Evolutionary conservation across 2,888 invertebrate species (phyloP).

Genomic region (Lithophane socia): DNA sequence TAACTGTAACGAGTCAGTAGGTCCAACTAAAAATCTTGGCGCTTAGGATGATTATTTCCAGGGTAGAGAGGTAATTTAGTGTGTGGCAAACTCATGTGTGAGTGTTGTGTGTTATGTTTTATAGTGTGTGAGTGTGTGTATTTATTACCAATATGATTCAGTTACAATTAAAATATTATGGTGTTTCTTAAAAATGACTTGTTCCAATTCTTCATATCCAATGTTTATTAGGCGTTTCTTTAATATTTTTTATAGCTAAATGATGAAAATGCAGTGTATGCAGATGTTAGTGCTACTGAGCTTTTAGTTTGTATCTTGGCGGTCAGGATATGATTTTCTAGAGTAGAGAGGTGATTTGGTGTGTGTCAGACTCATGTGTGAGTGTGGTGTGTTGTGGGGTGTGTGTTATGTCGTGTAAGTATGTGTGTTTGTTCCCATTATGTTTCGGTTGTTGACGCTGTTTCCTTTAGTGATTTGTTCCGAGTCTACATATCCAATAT

Average conservation of each 20-base stretch:
- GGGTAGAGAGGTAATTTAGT: not conserved
- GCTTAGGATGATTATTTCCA: not conserved
- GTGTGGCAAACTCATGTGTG: not conserved
- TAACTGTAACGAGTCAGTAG: not conserved
- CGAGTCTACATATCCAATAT: not conserved
- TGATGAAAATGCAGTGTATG: no score
- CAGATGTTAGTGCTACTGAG: no score
- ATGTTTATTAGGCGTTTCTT: no score
- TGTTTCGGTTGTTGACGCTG: not conserved
- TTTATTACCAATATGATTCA: not conserved
- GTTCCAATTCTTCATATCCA: no score
- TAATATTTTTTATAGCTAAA: no score
- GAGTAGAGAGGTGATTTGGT: no score
- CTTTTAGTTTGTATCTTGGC: no score
- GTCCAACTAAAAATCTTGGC: not conserved
- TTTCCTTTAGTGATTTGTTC: not conserved
- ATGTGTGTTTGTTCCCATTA: not conserved
- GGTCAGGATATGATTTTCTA: no score
- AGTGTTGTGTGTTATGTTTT: not conserved
- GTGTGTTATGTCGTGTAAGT: no score
- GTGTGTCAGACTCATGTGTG: no score
- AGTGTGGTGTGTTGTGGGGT: not conserved
- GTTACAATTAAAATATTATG: no score
- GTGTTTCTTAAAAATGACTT: no score
- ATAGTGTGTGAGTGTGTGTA: not conserved